A percentile compares a stretch with the other conserved stretches of the same genome.
Evolutionary conservation across 2,797 vertebrate genomes (phyloP).

Genomic region (Saxicola maurus): DNA sequence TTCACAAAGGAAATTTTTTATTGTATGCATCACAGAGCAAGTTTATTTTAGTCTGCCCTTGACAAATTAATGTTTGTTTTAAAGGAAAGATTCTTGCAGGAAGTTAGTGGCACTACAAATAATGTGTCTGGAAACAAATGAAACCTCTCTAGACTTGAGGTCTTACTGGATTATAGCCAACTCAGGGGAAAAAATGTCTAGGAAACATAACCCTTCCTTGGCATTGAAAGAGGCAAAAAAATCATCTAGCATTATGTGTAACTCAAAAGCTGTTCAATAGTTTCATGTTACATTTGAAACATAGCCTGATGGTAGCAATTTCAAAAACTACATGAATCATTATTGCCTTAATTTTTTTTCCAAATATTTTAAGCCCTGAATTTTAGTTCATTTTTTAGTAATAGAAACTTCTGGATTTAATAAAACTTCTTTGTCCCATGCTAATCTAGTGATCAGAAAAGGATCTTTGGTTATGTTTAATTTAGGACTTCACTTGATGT

Average conservation of each 20-base stretch:
- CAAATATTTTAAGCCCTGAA: fast-evolving
- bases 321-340: neutral
- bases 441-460: neutral
- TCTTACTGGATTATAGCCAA: neutral
- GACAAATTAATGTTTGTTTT: conserved; percentile 4
- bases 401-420: neutral
- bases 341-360: neutral
- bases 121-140: neutral
- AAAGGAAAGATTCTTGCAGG: neutral
- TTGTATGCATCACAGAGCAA: neutral
- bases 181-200: neutral
- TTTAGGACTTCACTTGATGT: neutral
- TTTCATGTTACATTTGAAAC: neutral
- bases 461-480: neutral
- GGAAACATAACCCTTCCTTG: neutral
- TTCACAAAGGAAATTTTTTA: neutral
- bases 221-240: neutral
- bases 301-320: too few relatives aligned
- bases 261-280: neutral
- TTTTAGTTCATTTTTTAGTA: neutral
- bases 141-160: neutral
- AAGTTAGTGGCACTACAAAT: neutral
- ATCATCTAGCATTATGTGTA: neutral
- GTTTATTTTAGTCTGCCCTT: conserved; percentile 19
- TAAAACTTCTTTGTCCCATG: neutral